Conservation (phyloP, 2,113 vertebrate species). For the Noctilio leporinus region DNA sequence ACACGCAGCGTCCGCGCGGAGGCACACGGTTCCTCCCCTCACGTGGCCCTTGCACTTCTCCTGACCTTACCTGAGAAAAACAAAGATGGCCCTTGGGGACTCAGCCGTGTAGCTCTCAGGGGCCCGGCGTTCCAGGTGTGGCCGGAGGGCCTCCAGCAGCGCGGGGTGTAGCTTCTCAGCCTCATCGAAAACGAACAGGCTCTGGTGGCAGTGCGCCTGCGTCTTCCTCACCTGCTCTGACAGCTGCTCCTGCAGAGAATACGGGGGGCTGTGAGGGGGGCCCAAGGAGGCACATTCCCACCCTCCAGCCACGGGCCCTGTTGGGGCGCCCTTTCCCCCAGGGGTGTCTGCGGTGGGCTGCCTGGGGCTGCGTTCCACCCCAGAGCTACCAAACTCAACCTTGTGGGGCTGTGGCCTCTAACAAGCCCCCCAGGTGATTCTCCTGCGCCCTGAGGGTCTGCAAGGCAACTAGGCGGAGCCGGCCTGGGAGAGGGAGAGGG, state of each 20-base stretch:
- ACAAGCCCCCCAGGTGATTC: not conserved
- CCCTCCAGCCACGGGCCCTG: not conserved
- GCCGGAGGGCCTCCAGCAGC: conserved; percentile 89
- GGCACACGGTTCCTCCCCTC: not conserved
- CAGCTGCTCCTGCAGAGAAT: conserved; percentile 82
- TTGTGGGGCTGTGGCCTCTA: not conserved
- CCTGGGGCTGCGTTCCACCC: not conserved
- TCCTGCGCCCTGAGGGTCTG: not conserved
- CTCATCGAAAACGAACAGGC: conserved; percentile 94
- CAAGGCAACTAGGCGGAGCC: not conserved
- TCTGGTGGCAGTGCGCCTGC: conserved; percentile 84
- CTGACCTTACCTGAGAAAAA: conserved; percentile 91
- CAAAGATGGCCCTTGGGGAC: conserved; percentile 85
- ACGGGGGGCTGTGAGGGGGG: not conserved
- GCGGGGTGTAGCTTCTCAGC: conserved; percentile 90
- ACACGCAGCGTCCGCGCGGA: rapidly evolving
- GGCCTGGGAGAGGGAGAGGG: not conserved
- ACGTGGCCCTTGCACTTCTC: not conserved
- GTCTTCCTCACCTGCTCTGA: conserved; percentile 82
- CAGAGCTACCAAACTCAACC: not conserved
- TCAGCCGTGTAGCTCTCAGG: conserved; percentile 65
- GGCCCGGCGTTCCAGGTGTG: conserved; percentile 81
- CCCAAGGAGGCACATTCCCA: rapidly evolving
- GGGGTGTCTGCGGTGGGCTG: rapidly evolving
- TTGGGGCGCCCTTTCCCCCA: not conserved